Evolutionary conservation across 1,140 invertebrate species (phyloP), one percentile per base, ranked within the genome.

Genomic region (Drosophila paulistorum): DNA sequence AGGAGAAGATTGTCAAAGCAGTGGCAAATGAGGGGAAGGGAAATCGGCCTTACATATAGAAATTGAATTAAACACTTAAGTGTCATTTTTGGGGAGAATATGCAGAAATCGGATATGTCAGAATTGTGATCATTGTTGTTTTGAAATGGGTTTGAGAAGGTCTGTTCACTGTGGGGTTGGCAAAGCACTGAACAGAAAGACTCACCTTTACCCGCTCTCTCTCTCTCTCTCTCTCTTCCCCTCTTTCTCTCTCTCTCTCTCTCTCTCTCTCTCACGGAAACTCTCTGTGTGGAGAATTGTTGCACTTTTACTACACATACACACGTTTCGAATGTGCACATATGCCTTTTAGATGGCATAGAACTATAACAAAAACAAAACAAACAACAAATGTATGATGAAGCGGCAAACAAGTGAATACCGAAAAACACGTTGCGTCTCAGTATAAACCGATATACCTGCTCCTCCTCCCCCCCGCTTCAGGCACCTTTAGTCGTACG

Each of bases 351-450:
- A 42, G 35, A 74, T 74, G 55, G 57, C 61, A 23, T 20, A 51
- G 39, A 30, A 68, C 51, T 60, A 37, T 42, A 26, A 48, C 66
- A 54, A 20, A 30, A 58, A 67, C 26, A 70, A 58, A 65, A 70
- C 48, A 65, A 58, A 57, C 48, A 35, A 74, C 68, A 23, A 54
- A 39, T 41, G 48, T 68, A 68, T 51, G 2, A 51, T 41, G 35
- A 74, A 74, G 62, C 72, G 45, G 42, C 73, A 68, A 74, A 74
- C 72, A 55, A 75, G 58, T 33, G 35, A 39, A 48, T n/a, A 2
- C 71, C 71, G 33, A 64, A 14, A 65, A 71, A 78, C 73, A 75
- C 73, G 73, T 75, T 75, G 73, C 71, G n/a, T 39, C 48, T 30
- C 26, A 20, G 42, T 66, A n/a, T 35, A 68, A 33, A 41, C 45